phyloP scores from a whole-genome alignment of 2,888 invertebrate species.

The Mycalesis mineus region DNA sequence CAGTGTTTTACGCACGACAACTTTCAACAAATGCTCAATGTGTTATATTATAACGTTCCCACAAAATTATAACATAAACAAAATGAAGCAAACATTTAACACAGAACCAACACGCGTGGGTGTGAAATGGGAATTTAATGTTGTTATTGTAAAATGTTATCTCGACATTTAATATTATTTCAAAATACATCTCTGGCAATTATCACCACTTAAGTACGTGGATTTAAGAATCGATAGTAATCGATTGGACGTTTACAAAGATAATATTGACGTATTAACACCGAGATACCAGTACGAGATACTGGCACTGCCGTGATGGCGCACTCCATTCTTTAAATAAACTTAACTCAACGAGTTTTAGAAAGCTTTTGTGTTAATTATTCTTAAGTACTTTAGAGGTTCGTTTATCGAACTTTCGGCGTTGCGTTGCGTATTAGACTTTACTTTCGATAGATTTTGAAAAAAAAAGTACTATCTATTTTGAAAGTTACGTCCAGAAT shows the following conservation, averaged over 20 bases:
- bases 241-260: conserved; percentile 15
- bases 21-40: too few relatives aligned
- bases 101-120: neutral
- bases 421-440: neutral
- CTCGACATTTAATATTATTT: conserved; percentile 8
- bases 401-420: neutral
- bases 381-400: neutral
- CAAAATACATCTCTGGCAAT: conserved; percentile 8
- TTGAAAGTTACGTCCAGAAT: too few relatives aligned
- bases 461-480: too few relatives aligned
- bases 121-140: conserved; percentile 6
- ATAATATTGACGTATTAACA: conserved; percentile 13
- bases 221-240: conserved; percentile 12
- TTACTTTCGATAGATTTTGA: too few relatives aligned
- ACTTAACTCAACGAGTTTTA: conserved; percentile 3
- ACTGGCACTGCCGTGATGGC: neutral
- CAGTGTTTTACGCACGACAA: too few relatives aligned
- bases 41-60: neutral
- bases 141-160: conserved; percentile 5
- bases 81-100: neutral
- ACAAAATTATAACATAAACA: conserved; percentile 5
- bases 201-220: conserved; percentile 5
- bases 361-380: conserved; percentile 3
- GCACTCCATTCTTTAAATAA: conserved; percentile 8
- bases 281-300: neutral